phyloP scores from a whole-genome alignment of 2,113 vertebrate genomes.

The Oreochromis tanganicae region DNA sequence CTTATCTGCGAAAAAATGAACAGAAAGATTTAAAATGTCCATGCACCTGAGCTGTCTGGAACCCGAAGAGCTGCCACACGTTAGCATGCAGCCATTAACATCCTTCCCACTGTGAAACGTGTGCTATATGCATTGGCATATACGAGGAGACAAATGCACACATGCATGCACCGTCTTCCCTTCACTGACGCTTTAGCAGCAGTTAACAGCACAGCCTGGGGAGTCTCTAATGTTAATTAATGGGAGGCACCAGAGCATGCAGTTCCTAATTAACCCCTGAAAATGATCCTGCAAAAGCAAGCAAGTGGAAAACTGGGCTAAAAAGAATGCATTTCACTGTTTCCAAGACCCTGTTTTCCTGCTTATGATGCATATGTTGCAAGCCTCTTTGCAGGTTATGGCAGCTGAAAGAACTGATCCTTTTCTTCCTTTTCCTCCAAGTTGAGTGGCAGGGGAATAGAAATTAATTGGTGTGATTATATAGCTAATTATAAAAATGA shows the following conservation, averaged over 20 bases:
- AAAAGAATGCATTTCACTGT: constrained; percentile 9
- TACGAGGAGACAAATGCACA: neutral
- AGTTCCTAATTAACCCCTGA: constrained; percentile 55
- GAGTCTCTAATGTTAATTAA: constrained; percentile 62
- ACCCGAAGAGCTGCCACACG: neutral
- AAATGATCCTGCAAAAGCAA: constrained; percentile 19
- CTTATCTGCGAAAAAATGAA: neutral
- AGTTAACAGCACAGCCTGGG: constrained; percentile 5
- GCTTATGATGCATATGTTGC: neutral
- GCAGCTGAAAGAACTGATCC: neutral
- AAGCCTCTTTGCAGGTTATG: constrained; percentile 1
- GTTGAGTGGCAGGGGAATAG: neutral
- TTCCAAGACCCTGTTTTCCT: neutral
- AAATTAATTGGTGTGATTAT: constrained; percentile 30
- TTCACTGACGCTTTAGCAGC: neutral
- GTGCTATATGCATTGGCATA: neutral
- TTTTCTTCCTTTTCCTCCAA: neutral
- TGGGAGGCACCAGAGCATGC: constrained; percentile 32
- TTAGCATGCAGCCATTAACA: neutral
- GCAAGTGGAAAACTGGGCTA: constrained; percentile 4
- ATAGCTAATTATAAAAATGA: constrained; percentile 43
- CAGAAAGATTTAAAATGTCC: neutral
- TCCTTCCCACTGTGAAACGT: neutral
- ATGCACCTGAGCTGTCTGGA: neutral
- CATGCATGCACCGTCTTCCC: neutral